Evolutionary conservation across 2,113 vertebrate species (phyloP), one percentile per base, ranked within the genome.

Genomic region (Ancistrus triradiatus): DNA sequence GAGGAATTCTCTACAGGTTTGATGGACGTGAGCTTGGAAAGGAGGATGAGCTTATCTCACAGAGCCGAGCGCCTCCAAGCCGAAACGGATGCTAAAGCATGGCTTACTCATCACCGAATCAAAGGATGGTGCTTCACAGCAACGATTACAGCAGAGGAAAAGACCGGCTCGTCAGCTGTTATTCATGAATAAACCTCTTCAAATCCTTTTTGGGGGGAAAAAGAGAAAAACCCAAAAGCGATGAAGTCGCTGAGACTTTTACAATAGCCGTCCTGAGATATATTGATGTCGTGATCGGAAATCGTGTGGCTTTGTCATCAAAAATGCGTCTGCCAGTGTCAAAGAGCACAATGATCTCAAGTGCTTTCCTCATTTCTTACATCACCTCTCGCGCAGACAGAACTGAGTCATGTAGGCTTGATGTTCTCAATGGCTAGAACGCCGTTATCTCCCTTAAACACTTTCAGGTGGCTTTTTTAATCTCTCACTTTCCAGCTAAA

Each of bases 41-140:
- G 64, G 63, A 10, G 56, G 18, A 9, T 42, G 58, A 17, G 74
- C 61, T 71, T 70, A 57, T 63, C 33, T 44, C 51, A 19, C 35
- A 62, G 58, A 69, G 68, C 66, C 19, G 38, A 81, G 63, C 62
- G 73, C 33, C 50, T 44, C 18, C 37, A 21, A 51, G 19, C 47
- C 24, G 28, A 66, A 66, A 61, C 8, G 25, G 53, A 74, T 62
- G 52, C 51, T 37, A 37, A 37, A 37, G 51, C 31, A 37, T 9
- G 8, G 31, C 38, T 19, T 17, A 17, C 10, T 38, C 21, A 50
- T 27, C 43, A 65, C 48, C 18, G 27, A 7, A 35, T 64, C 38
- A 51, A 37, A 37, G 43, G 43, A 46, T 17, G 15, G n/a, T 35
- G 18, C 15, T 35, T 1, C 24, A 7, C 9, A 33, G 18, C 25